phyloP scores from a whole-genome alignment of 1,140 invertebrate genomes.

The Pseudomyrmex cubaensis region DNA sequence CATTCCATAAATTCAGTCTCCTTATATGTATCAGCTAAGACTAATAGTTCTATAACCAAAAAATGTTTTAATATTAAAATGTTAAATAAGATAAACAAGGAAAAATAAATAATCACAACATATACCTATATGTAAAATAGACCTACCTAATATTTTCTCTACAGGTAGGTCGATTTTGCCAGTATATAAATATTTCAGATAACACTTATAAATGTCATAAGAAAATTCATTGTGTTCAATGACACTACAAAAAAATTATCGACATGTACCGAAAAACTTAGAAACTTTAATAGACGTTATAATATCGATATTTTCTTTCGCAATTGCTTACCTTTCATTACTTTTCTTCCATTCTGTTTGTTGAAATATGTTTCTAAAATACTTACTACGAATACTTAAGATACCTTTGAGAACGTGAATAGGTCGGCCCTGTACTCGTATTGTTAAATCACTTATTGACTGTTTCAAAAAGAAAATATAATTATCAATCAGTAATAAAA shows the following conservation, averaged over 20 bases:
- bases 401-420: constrained; percentile 89
- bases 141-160: constrained; percentile 88
- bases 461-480: constrained; percentile 66
- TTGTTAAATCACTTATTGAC: constrained; percentile 88
- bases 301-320: background rate
- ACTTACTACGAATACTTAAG: constrained; percentile 87
- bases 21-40: too few relatives aligned
- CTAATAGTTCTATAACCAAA: too few relatives aligned
- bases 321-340: constrained; percentile 85
- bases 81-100: too few relatives aligned
- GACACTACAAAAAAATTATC: constrained; percentile 82
- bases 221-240: constrained; percentile 86
- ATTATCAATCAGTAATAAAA: too few relatives aligned
- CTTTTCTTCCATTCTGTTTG: constrained; percentile 88
- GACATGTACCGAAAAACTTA: background rate
- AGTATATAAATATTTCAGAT: constrained; percentile 89
- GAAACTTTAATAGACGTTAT: constrained; percentile 5
- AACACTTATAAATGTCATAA: constrained; percentile 88
- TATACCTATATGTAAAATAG: too few relatives aligned
- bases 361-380: constrained; percentile 89
- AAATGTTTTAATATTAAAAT: too few relatives aligned
- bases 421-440: constrained; percentile 87
- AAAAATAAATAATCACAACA: too few relatives aligned
- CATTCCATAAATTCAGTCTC: too few relatives aligned
- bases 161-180: constrained; percentile 88